Evolutionary conservation across 2,113 vertebrate species (phyloP), one percentile per base, ranked within the genome.

Genomic region (Nyctibius bracteatus): DNA sequence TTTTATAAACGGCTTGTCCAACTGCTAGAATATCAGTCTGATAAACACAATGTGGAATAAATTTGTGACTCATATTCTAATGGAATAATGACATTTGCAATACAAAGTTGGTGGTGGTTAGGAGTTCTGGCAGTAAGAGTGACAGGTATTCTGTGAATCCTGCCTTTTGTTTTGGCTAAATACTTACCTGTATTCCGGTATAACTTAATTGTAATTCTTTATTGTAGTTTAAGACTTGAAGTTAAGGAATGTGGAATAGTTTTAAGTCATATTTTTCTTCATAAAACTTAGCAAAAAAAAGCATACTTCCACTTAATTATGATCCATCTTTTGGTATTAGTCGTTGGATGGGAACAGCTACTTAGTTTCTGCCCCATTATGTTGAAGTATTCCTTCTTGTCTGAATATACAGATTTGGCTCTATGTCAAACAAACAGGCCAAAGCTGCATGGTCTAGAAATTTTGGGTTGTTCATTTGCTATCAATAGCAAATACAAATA

Each of bases 371-470:
- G 24, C 17, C 33, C 14, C 23, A 59, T 14, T n/a, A 8, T 46
- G 8, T 12, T 86, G 18, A 39, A 63, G 57, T 58, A 68, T 49
- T 75, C 31, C n/a, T 59, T 37, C 18, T 63, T 80, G 37, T 43
- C 31, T 81, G 33, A 83, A 46, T 82, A 12, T 43, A 11, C 21
- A 35, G 28, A 33, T 81, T 74, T 73, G 30, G 5, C 23, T 77
- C 18, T 55, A 1, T 31, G 14, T 33, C 55, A 75, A 49, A 58
- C 4, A 70, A 70, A 65, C 0, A 0, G 14, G 16, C 31, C 47
- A 74, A 70, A 81, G 33, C 20, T 68, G 24, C 33, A 14, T 31
- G 21, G 33, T 47, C 44, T 81, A 47, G 52, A 81, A 73, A 66
- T 15, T 44, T 39, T 80, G 33, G 25, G 57, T 65, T 81, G 33